A percentile compares a stretch with the other conserved stretches of the same genome.
phyloP scores from a whole-genome alignment of 1,140 invertebrate genomes.

The Zophobas morio region DNA sequence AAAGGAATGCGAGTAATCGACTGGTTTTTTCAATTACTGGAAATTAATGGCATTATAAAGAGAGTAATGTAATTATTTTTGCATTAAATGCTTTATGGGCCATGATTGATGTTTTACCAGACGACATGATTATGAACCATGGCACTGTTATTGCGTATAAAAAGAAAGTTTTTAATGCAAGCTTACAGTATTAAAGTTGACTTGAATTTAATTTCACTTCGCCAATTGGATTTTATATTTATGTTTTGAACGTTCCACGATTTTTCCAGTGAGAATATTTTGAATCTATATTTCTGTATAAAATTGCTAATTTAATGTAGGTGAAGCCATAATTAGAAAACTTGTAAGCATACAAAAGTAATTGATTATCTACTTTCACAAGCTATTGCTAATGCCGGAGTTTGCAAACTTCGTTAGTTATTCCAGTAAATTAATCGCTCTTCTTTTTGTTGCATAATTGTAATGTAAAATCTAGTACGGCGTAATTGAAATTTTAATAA shows the following conservation, averaged over 20 bases:
- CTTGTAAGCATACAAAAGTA: conserved; percentile 20
- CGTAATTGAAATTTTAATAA: conserved; percentile 38
- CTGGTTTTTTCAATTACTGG: conserved; percentile 28
- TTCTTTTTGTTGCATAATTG: conserved; percentile 32
- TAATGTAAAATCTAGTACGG: not conserved
- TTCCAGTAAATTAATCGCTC: conserved; percentile 34
- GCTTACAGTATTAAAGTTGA: too few species aligned
- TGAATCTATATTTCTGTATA: not conserved
- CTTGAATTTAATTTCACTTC: too few species aligned
- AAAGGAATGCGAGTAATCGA: conserved; percentile 12
- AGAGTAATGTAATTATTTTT: conserved; percentile 33
- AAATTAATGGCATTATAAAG: conserved; percentile 22
- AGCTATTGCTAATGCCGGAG: conserved; percentile 20
- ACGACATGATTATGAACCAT: conserved; percentile 1
- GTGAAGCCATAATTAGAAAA: conserved; percentile 32
- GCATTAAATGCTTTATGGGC: conserved; percentile 1
- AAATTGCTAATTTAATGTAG: not conserved
- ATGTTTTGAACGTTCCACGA: too few species aligned
- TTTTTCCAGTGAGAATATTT: not conserved
- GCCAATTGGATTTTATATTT: too few species aligned
- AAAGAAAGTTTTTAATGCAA: too few species aligned
- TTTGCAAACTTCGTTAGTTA: conserved; percentile 32
- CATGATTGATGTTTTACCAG: conserved; percentile 1
- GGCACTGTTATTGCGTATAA: not conserved
- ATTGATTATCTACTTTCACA: conserved; percentile 30